Percentiles rank a stretch among this genome's conserved stretches.
These are phyloP conservation scores for Tapera naevia DNA, from an alignment of 2,797 vertebrate genomes.

Conservation along the genomic window DNA sequence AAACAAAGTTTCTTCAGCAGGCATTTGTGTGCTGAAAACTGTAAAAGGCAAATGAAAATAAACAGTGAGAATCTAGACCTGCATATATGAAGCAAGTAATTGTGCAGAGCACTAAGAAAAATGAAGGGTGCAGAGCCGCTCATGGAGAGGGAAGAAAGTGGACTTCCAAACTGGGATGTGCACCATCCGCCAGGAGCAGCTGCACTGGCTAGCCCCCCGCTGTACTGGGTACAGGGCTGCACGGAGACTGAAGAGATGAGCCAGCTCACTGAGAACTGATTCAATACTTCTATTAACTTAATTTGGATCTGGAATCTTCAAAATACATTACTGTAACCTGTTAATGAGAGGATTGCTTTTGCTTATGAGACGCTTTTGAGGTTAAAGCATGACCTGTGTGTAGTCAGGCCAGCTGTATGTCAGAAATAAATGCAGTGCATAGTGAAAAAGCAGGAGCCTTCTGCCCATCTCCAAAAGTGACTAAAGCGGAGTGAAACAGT, in stretches of 20 bases:
- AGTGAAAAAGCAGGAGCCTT: background rate
- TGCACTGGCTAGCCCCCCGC: background rate
- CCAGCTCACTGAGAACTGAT: background rate
- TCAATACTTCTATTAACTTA: background rate
- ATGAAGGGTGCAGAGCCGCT: background rate
- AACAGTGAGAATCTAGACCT: background rate
- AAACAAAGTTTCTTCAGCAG: slow-evolving; percentile 3
- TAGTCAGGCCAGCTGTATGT: background rate
- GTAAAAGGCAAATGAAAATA: background rate
- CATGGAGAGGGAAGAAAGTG: background rate
- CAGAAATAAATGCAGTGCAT: background rate
- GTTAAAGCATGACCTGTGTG: background rate
- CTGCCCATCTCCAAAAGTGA: background rate
- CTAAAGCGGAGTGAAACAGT: background rate
- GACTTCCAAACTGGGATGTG: background rate
- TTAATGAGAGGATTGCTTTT: background rate
- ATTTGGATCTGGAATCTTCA: background rate
- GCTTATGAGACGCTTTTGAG: background rate
- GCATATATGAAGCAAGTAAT: background rate
- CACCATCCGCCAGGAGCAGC: accelerated
- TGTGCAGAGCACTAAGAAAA: background rate
- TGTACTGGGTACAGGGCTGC: background rate
- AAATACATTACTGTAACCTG: background rate
- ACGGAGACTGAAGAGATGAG: background rate
- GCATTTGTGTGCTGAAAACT: background rate